These are phyloP conservation scores for Eretmochelys imbricata DNA, from an alignment of 2,113 vertebrate genomes.

Conservation along the genomic window DNA sequence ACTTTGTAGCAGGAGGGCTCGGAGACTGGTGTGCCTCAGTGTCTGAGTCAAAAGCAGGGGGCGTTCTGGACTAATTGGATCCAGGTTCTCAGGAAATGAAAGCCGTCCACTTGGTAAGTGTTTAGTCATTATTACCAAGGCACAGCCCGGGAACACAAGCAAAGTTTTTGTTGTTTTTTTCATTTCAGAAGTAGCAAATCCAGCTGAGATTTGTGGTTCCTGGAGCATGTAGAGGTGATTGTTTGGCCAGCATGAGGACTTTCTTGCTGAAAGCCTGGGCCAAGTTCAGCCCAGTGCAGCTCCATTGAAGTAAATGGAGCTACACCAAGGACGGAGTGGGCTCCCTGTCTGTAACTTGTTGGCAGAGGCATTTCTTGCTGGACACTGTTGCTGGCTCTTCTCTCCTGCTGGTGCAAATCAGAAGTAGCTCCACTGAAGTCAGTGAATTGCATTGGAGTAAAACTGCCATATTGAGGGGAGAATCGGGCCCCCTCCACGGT, in stretches of 20 bases:
- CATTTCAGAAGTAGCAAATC: conserved; percentile 64
- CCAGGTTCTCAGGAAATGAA: conserved; percentile 73
- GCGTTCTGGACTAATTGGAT: conserved; percentile 61
- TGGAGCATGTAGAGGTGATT: conserved; percentile 46
- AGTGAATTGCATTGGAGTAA: neutral
- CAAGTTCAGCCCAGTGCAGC: neutral
- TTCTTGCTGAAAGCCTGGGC: rapidly evolving
- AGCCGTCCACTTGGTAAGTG: conserved; percentile 64
- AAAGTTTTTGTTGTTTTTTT: conserved; percentile 1
- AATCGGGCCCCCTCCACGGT: neutral
- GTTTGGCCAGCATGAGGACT: conserved; percentile 10
- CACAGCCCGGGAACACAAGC: neutral
- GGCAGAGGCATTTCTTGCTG: neutral
- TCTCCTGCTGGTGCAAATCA: conserved; percentile 1
- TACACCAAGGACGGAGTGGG: neutral
- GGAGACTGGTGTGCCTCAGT: conserved; percentile 13
- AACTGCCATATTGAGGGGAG: neutral
- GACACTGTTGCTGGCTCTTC: neutral
- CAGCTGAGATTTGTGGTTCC: conserved; percentile 32
- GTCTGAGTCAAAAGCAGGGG: neutral
- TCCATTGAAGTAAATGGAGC: neutral
- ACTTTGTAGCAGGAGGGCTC: neutral
- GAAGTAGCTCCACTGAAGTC: neutral
- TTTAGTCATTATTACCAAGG: conserved; percentile 59
- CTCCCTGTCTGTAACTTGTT: rapidly evolving